phyloP scores from a whole-genome alignment of 2,888 invertebrate species.

The Xestia sexstrigata region DNA sequence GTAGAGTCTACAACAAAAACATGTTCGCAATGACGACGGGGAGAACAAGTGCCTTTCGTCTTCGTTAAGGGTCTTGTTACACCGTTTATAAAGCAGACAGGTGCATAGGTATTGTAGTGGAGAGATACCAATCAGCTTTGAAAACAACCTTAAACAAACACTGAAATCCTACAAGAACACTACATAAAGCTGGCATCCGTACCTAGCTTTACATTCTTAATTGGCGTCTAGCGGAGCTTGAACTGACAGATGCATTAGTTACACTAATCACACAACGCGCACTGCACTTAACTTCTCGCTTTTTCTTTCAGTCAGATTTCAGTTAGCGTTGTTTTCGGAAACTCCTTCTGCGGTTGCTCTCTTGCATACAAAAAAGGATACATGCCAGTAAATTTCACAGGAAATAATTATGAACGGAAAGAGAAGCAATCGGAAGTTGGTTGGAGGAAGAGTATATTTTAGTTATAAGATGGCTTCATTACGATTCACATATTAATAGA shows the following conservation, averaged over 20 bases:
- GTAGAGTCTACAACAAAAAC: no score
- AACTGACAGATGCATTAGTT: constrained; percentile 43
- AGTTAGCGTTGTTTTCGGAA: constrained; percentile 24
- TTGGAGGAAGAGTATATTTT: not conserved
- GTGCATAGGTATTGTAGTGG: not conserved
- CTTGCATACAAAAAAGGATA: constrained; percentile 20
- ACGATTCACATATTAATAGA: not conserved
- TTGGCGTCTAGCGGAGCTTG: constrained; percentile 17
- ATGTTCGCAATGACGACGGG: no score
- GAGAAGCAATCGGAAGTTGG: constrained; percentile 7
- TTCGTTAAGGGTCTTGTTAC: no score
- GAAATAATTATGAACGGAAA: constrained; percentile 16
- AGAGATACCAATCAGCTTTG: constrained; percentile 2
- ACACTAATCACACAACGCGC: constrained; percentile 44
- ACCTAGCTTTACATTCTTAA: constrained; percentile 29
- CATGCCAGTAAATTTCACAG: not conserved
- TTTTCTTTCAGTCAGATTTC: constrained; percentile 40
- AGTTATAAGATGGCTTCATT: not conserved
- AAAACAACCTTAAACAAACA: constrained; percentile 22
- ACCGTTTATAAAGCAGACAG: not conserved
- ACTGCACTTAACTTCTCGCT: constrained; percentile 26
- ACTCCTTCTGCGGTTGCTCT: not conserved
- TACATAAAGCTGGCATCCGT: constrained; percentile 9
- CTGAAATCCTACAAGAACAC: constrained; percentile 2
- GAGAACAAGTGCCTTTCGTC: no score